phyloP scores from a whole-genome alignment of 2,797 vertebrate species.

The Crenichthys baileyi region DNA sequence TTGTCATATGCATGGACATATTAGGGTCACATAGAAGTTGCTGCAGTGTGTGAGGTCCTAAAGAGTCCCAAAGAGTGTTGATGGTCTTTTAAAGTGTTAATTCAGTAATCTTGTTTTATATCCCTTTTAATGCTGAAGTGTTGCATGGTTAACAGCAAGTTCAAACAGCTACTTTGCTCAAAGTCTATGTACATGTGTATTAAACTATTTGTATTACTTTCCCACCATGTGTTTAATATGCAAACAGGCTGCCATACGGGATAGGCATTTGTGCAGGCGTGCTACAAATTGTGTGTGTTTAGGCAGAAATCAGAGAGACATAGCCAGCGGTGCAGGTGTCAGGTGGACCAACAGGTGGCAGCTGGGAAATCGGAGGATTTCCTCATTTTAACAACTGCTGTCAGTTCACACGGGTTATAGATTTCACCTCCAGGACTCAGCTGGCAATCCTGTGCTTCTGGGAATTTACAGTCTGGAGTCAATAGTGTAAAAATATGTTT shows the following conservation, averaged over 20 bases:
- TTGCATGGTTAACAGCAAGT: slow-evolving; percentile 28
- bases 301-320: neutral
- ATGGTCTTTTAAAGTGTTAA: slow-evolving; percentile 13
- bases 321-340: slow-evolving; percentile 51
- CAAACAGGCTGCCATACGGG: neutral
- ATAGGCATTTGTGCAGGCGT: slow-evolving; percentile 31
- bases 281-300: slow-evolving; percentile 12
- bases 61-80: neutral
- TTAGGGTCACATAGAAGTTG: neutral
- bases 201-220: slow-evolving; percentile 45
- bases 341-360: slow-evolving; percentile 62
- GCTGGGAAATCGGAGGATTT: slow-evolving; percentile 63
- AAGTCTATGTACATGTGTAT: slow-evolving; percentile 33
- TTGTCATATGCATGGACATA: neutral
- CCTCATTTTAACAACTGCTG: slow-evolving; percentile 56
- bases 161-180: slow-evolving; percentile 32
- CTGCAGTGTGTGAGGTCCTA: slow-evolving; percentile 47
- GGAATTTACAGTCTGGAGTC: slow-evolving; percentile 7
- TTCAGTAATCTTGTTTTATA: slow-evolving; percentile 21
- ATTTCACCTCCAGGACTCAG: slow-evolving; percentile 13
- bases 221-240: slow-evolving; percentile 12
- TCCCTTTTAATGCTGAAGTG: slow-evolving; percentile 28
- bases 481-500: neutral
- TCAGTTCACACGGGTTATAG: slow-evolving; percentile 19
- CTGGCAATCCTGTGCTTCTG: neutral